A percentile compares a stretch with the other conserved stretches of the same genome.
These are phyloP conservation scores for Cryptocephalus primarius DNA, from an alignment of 2,888 invertebrate genomes.

Conservation along the genomic window DNA sequence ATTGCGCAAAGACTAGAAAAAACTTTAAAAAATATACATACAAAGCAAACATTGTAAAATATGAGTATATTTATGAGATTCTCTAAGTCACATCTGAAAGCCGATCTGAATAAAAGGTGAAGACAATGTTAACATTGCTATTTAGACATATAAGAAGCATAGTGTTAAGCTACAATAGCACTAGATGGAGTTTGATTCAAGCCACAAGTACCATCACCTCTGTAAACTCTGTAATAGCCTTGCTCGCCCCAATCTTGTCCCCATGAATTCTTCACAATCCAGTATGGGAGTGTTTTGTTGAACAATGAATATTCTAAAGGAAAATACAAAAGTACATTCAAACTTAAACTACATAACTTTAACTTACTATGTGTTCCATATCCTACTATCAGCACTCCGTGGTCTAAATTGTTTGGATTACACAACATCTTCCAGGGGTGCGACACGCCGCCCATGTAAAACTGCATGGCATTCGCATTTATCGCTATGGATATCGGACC, in stretches of 20 bases:
- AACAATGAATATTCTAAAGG: conserved; percentile 66
- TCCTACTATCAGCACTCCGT: conserved; percentile 93
- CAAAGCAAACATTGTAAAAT: no score
- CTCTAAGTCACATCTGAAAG: no score
- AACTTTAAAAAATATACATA: no score
- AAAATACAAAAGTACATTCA: conserved; percentile 6
- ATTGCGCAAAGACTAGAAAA: no score
- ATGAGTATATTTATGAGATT: no score
- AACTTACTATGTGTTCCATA: conserved; percentile 68
- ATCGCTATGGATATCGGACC: conserved; percentile 94
- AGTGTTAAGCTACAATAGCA: conserved; percentile 46
- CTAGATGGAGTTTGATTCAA: conserved; percentile 86
- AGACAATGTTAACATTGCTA: no score
- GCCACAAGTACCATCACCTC: conserved; percentile 93
- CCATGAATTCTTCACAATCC: conserved; percentile 96
- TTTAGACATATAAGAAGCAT: no score
- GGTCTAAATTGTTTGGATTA: conserved; percentile 66
- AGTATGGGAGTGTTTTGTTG: conserved; percentile 73
- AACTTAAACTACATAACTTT: background rate
- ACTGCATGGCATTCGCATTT: conserved; percentile 95
- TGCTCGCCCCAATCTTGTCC: conserved; percentile 84
- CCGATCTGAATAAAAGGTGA: no score
- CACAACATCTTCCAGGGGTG: conserved; percentile 84
- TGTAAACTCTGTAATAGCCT: conserved; percentile 88
- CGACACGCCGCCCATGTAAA: conserved; percentile 89